Percentiles rank a stretch among this genome's conserved stretches.
These are phyloP conservation scores for Pseudococcus viburni DNA, from an alignment of 2,888 invertebrate species.

Conservation along the genomic window DNA sequence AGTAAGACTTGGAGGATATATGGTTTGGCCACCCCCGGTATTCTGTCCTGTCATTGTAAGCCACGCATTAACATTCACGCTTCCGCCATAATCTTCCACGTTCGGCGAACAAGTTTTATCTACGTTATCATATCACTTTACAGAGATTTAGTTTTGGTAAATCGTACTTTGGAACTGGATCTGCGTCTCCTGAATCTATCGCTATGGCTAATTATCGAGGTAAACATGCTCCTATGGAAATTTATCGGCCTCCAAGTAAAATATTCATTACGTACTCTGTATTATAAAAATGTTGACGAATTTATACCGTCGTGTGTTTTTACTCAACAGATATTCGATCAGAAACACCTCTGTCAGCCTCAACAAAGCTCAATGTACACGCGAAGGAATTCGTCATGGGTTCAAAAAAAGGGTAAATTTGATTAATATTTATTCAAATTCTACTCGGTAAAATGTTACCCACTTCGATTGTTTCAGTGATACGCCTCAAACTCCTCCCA, in stretches of 20 bases:
- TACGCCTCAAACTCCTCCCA: neutral
- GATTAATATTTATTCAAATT: neutral
- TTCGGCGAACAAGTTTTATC: neutral
- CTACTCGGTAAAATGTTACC: neutral
- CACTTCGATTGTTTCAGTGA: neutral
- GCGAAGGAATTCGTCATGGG: conserved; percentile 91
- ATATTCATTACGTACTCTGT: conserved; percentile 68
- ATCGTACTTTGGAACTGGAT: neutral
- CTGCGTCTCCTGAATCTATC: neutral
- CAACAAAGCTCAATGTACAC: conserved; percentile 83
- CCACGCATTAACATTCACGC: neutral
- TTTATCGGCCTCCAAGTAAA: conserved; percentile 90
- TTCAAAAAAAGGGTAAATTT: conserved; percentile 5
- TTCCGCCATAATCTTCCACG: neutral
- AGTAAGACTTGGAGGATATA: neutral
- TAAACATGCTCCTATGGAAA: conserved; percentile 80
- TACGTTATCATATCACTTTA: neutral
- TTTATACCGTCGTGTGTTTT: conserved; percentile 72
- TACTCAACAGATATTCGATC: conserved; percentile 1
- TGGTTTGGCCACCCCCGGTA: neutral
- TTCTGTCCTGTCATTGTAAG: neutral
- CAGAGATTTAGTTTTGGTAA: neutral
- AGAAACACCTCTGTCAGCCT: conserved; percentile 69
- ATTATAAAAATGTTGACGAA: conserved; percentile 70
- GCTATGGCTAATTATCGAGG: conserved; percentile 10